These are phyloP conservation scores for Mormyrus proboscirostris DNA, from an alignment of 2,797 vertebrate genomes.

Conservation along the genomic window DNA sequence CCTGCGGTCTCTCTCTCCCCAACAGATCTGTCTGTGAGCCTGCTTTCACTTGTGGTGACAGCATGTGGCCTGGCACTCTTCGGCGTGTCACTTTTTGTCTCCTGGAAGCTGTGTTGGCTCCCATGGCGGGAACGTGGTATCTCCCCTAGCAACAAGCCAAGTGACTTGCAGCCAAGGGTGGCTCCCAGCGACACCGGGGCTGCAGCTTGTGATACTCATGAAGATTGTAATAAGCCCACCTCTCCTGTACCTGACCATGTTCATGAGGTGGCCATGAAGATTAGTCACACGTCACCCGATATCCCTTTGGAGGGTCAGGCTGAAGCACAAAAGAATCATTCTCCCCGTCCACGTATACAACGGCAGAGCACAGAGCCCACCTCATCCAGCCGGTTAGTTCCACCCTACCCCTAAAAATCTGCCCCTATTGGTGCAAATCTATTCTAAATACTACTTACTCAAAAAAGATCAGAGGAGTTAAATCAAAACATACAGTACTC, in stretches of 20 bases:
- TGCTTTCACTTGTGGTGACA: constrained; percentile 90
- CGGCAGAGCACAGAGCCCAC: constrained; percentile 90
- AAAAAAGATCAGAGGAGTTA: background rate
- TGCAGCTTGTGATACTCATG: constrained; percentile 81
- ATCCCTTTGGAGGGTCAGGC: constrained; percentile 78
- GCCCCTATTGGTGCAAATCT: background rate
- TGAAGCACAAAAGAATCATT: constrained; percentile 74
- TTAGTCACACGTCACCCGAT: constrained; percentile 95
- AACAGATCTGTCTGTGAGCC: constrained; percentile 50
- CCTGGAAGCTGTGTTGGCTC: constrained; percentile 97
- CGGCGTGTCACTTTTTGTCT: constrained; percentile 91
- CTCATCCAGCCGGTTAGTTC: constrained; percentile 77
- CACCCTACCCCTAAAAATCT: background rate
- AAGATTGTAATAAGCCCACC: constrained; percentile 75
- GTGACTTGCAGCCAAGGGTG: constrained; percentile 75
- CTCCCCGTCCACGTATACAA: constrained; percentile 74
- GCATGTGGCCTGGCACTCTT: constrained; percentile 93
- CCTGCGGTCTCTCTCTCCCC: background rate
- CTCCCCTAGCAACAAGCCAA: constrained; percentile 72
- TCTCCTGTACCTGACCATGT: constrained; percentile 38
- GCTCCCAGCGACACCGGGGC: constrained; percentile 80
- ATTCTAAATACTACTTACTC: background rate
- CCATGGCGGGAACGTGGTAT: constrained; percentile 84
- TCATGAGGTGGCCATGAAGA: constrained; percentile 86
- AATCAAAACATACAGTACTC: background rate